These are phyloP conservation scores for Camelus dromedarius DNA, from an alignment of 2,113 vertebrate genomes.

Conservation along the genomic window DNA sequence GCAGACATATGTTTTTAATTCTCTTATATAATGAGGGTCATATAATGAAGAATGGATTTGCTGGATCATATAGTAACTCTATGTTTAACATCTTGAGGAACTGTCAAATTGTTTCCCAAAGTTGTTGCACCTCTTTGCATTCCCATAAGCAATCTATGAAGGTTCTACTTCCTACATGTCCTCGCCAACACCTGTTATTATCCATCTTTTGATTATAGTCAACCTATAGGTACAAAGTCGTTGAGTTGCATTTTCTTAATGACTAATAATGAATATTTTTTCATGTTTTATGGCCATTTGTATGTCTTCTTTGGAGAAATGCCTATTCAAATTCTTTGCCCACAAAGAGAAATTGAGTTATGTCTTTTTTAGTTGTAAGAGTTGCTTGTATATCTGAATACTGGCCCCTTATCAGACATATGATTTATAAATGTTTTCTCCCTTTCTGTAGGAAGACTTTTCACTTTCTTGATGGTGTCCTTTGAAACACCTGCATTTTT, in stretches of 20 bases:
- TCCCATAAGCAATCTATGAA: not conserved
- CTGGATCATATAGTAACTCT: not conserved
- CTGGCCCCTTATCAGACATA: not conserved
- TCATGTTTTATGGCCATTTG: not conserved
- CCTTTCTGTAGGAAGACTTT: not conserved
- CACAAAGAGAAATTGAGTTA: not conserved
- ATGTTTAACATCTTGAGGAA: not conserved
- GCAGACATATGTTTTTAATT: not conserved
- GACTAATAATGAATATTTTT: not conserved
- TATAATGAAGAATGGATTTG: not conserved
- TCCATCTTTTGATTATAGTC: not conserved
- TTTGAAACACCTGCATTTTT: not conserved
- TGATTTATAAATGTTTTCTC: constrained; percentile 31
- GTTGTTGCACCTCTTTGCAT: not conserved
- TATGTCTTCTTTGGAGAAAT: constrained; percentile 26
- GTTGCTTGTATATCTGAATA: not conserved
- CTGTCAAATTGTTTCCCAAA: not conserved
- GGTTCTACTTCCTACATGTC: not conserved
- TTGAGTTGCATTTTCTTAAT: constrained; percentile 13
- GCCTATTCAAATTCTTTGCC: not conserved
- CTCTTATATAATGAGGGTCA: not conserved
- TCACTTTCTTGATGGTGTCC: not conserved
- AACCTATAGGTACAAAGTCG: not conserved
- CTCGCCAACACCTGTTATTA: not conserved
- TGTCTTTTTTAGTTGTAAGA: not conserved